Base-by-base conservation (phyloP, 1,140 invertebrate species). In the Proales similis region DNA sequence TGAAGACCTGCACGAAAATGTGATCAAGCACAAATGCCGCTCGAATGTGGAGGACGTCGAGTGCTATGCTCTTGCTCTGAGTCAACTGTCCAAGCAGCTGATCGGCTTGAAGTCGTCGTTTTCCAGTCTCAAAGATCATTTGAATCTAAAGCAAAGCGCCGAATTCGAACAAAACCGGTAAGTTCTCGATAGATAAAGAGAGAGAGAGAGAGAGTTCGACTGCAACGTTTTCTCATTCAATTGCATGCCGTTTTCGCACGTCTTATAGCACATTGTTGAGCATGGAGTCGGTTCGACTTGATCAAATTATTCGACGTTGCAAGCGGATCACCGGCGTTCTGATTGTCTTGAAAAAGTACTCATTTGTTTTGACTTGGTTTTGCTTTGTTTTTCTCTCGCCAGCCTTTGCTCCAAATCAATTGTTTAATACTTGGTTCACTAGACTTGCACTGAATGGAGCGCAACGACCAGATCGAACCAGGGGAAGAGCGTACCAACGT, bases 21-120 rank as follows among this genome's bases (percentile, higher is more conserved):
- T 95, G 0, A 90, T 95, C 45, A 93, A 91, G 76, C 82, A 88
- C 53, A 86, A 90, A 71, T 92, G 88, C 42, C 81, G 90, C 32
- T 90, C 96, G 9, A 94, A 93, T 71, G 91, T 93, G 86, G 83
- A 85, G 0, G 91, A 95, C 71, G 90, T 97, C 2, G 92, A 97
- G 72, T 87, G 87, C 67, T 93, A 96, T 83, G 91, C 91, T 14
- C 79, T 95, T 65, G 82, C 92, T 60, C 78, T 97, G 14, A 89
- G 85, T 72, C 82, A 86, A 75, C 84, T 86, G 61, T 87, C 87
- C 75, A 90, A 93, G 83, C 90, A 88, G 29, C 88, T 95, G 3
- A 90, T 90, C 9, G 90, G 94, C 72, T 81, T 94, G 65, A 57
- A 57, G 22, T 42, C 51, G 9, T 42, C 33, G 17, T 57, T 57